These are phyloP conservation scores for Drosophila baimaii DNA, from an alignment of 1,140 invertebrate genomes.

Conservation along the genomic window DNA sequence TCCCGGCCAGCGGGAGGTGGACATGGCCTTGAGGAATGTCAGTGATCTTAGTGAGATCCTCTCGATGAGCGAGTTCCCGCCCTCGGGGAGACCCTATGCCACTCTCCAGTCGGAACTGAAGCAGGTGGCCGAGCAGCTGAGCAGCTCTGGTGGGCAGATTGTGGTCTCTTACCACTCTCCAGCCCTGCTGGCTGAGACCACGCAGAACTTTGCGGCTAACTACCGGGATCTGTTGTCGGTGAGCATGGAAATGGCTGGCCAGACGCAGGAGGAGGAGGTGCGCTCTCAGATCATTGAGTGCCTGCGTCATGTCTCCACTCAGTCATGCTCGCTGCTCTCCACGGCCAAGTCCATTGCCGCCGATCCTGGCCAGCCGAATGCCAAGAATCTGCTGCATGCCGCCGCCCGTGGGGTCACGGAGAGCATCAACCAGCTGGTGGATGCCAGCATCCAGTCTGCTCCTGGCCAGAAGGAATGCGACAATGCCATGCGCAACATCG, in stretches of 20 bases:
- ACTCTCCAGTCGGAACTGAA: constrained; percentile 94
- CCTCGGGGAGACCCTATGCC: constrained; percentile 89
- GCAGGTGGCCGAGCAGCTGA: constrained; percentile 92
- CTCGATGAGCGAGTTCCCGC: constrained; percentile 89
- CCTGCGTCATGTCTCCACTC: constrained; percentile 93
- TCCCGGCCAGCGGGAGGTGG: constrained; percentile 95
- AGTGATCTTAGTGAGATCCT: constrained; percentile 90
- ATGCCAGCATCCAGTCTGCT: constrained; percentile 92
- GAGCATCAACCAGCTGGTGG: constrained; percentile 95
- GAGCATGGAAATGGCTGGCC: constrained; percentile 93
- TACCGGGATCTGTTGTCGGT: constrained; percentile 91
- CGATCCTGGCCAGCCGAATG: constrained; percentile 95
- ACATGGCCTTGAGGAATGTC: constrained; percentile 93
- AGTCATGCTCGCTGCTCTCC: constrained; percentile 93
- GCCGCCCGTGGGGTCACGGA: constrained; percentile 96
- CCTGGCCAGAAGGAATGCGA: constrained; percentile 98
- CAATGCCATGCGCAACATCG: constrained; percentile 96
- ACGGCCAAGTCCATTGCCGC: constrained; percentile 95
- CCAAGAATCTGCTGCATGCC: constrained; percentile 93
- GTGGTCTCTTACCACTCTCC: constrained; percentile 88
- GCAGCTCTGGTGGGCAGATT: constrained; percentile 93
- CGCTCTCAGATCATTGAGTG: constrained; percentile 92
- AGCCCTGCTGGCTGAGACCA: constrained; percentile 89
- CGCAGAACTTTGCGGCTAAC: constrained; percentile 91
- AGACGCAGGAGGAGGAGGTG: constrained; percentile 89